Base-by-base conservation (phyloP, 2,888 invertebrate genomes). In the Spicauda simplicius region DNA sequence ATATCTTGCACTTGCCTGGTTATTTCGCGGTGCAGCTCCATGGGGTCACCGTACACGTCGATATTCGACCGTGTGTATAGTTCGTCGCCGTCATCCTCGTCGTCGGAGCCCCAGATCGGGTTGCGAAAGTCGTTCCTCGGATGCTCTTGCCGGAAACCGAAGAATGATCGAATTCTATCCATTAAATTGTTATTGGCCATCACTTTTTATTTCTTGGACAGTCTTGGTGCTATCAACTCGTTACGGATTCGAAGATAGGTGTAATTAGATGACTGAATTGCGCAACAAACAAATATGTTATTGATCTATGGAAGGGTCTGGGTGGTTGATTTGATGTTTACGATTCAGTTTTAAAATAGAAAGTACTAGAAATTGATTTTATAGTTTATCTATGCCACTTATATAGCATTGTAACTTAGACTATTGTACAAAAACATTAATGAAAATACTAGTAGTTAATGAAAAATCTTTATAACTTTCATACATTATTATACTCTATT, bases 61-160 rank as follows among this genome's bases (percentile, higher is more conserved):
- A 84, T 77, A 57, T 84, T 81, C 10, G 86, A 80, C 72, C 84
- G 84, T 11, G 85, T 78, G 71, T 90, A 92, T 16, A 92, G 80
- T 71, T 92, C 92, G 72, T 91, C 91, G 3, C 83, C 90, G 69
- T 91, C 92, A 25, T 83, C 83, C 72, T 91, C 91, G 70, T 91
- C 91, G 69, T 91, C 91, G 6, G 88, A 86, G 63, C 85, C 87
- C 92, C 93, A 92, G 73, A 93, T 91, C 5, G 93, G 93, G 75
- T 93, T 93, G 59, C 93, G 85, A 74, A 93, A 93, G 73, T 92
- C 91, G 70, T 91, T 93, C 74, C 80, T 79, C 25, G 90, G 91
- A 48, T 86, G 83, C 63, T 87, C 83, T 57, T 79, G 77, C 30
- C 75, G 75, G 41, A 90, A 52, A 30, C 92, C 92, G 65, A 93